Conservation (phyloP, 1,140 invertebrate species). For the Lutraria rhynchaena region DNA sequence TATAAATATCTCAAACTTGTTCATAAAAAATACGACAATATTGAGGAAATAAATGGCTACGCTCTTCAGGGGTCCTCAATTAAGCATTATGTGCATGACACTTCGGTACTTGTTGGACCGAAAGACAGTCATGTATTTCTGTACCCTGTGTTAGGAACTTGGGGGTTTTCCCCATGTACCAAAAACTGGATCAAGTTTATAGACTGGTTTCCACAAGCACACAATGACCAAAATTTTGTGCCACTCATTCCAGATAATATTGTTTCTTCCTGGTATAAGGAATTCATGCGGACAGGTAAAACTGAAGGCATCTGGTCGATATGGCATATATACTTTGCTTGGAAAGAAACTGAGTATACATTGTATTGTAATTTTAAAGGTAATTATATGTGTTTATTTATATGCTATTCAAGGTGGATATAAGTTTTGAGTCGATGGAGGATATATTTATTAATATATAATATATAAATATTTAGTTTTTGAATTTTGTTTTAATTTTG, state of each 20-base stretch:
- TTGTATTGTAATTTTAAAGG: slow-evolving; percentile 55
- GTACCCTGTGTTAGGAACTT: slow-evolving; percentile 68
- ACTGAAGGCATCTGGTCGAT: slow-evolving; percentile 69
- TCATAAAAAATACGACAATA: slow-evolving; percentile 67
- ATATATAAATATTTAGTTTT: neutral
- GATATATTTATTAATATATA: neutral
- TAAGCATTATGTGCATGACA: slow-evolving; percentile 47
- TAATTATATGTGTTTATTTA: slow-evolving; percentile 23
- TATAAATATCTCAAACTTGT: slow-evolving; percentile 68
- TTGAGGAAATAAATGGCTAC: slow-evolving; percentile 63
- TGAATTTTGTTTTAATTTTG: neutral
- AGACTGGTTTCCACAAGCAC: slow-evolving; percentile 61
- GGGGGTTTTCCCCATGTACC: slow-evolving; percentile 69
- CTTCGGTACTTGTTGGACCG: slow-evolving; percentile 19
- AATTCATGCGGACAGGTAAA: slow-evolving; percentile 37
- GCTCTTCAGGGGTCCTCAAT: slow-evolving; percentile 60
- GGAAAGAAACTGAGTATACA: slow-evolving; percentile 55
- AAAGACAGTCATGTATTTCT: slow-evolving; percentile 53
- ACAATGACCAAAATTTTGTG: slow-evolving; percentile 43
- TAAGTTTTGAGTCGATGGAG: neutral
- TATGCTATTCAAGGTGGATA: too few species aligned
- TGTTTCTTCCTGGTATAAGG: slow-evolving; percentile 58
- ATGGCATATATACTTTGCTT: slow-evolving; percentile 71
- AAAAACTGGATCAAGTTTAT: slow-evolving; percentile 65
- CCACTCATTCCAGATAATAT: slow-evolving; percentile 62